Percentiles rank a stretch among this genome's conserved stretches.
phyloP scores from a whole-genome alignment of 2,888 invertebrate species.

The Cerastis leucographa region DNA sequence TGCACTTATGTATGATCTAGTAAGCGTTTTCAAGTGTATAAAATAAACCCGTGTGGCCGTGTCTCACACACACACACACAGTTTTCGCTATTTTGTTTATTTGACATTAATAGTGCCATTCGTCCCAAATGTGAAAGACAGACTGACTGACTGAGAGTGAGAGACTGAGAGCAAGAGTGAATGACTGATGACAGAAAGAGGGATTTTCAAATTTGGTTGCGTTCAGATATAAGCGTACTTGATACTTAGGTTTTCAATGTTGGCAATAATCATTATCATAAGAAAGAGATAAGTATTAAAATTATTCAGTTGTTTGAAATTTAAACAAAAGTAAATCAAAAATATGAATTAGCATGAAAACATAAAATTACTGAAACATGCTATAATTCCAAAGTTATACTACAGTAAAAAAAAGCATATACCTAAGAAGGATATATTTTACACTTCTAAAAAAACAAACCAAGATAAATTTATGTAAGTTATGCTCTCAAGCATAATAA shows the following conservation, averaged over 20 bases:
- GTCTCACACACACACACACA: constrained; percentile 64
- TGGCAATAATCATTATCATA: neutral
- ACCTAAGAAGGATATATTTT: too few species aligned
- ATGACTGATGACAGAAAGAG: neutral
- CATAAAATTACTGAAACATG: too few species aligned
- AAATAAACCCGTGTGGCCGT: constrained; percentile 49
- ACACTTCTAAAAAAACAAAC: too few species aligned
- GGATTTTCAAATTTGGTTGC: constrained; percentile 10
- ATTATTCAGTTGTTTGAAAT: too few species aligned
- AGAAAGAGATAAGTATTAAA: too few species aligned
- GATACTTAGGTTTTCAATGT: neutral
- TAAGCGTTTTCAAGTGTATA: constrained; percentile 65
- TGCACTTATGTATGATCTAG: constrained; percentile 61
- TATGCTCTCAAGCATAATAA: too few species aligned
- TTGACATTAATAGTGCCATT: constrained; percentile 70
- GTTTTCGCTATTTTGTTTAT: constrained; percentile 71
- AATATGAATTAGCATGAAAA: too few species aligned
- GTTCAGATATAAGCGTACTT: constrained; percentile 22
- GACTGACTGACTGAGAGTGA: constrained; percentile 1
- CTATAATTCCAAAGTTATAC: too few species aligned
- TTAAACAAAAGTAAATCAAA: too few species aligned
- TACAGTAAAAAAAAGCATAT: too few species aligned
- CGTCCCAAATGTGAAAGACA: constrained; percentile 20
- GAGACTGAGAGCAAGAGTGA: neutral
- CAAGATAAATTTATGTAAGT: too few species aligned